Conservation (phyloP, 2,888 invertebrate genomes). For the Lycia hirtaria region DNA sequence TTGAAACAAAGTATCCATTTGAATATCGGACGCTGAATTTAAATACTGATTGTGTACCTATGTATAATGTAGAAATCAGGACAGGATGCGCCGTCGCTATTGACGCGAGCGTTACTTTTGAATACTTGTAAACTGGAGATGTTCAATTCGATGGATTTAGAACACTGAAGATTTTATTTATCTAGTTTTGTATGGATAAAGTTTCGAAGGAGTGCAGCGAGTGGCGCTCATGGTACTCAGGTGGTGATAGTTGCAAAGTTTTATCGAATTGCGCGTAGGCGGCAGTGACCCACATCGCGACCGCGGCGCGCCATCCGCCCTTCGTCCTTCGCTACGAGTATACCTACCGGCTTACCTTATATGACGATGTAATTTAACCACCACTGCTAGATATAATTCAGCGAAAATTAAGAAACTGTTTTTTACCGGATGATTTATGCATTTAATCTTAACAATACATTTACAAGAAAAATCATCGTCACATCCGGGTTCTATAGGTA, state of each 20-base stretch:
- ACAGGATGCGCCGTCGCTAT: slow-evolving; percentile 5
- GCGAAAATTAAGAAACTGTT: neutral
- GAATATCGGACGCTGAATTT: neutral
- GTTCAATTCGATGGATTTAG: neutral
- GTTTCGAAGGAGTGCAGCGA: slow-evolving; percentile 36
- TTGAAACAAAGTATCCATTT: slow-evolving; percentile 17
- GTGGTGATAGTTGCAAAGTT: slow-evolving; percentile 71
- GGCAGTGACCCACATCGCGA: slow-evolving; percentile 80
- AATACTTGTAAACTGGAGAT: slow-evolving; percentile 21
- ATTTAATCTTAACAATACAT: neutral
- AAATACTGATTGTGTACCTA: neutral
- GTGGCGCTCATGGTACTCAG: slow-evolving; percentile 47
- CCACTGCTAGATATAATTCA: slow-evolving; percentile 17
- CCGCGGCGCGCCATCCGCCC: slow-evolving; percentile 70
- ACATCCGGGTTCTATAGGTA: slow-evolving; percentile 1
- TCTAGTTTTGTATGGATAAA: slow-evolving; percentile 6
- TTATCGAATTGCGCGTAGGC: slow-evolving; percentile 81
- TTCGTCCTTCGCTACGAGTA: slow-evolving; percentile 65
- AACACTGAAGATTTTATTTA: neutral
- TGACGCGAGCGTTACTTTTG: slow-evolving; percentile 29
- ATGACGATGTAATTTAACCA: slow-evolving; percentile 34
- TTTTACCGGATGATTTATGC: neutral
- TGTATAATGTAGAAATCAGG: neutral
- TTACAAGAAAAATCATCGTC: neutral
- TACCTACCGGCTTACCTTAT: slow-evolving; percentile 31